These are phyloP conservation scores for Choloepus didactylus DNA, from an alignment of 2,797 vertebrate genomes.

Conservation along the genomic window DNA sequence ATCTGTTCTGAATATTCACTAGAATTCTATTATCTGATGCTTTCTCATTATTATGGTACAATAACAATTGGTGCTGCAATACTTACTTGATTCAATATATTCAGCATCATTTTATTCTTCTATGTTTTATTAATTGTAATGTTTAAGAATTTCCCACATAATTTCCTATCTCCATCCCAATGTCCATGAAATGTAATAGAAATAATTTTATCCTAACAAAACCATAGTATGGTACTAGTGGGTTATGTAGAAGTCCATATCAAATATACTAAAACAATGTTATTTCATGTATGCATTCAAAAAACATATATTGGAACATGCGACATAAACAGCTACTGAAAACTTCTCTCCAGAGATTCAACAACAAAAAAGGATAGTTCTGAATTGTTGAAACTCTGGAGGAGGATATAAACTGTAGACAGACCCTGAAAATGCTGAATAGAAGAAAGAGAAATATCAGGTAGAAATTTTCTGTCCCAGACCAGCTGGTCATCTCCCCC, in stretches of 20 bases:
- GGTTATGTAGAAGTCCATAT: not conserved
- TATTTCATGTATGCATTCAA: not conserved
- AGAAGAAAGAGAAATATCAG: too few relatives aligned
- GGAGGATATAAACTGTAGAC: too few relatives aligned
- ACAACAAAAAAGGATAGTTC: too few relatives aligned
- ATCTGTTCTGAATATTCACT: not conserved
- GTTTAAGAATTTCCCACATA: not conserved
- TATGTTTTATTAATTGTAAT: not conserved
- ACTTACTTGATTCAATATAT: not conserved
- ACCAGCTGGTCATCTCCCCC: too few relatives aligned
- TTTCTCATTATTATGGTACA: not conserved
- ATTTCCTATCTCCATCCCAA: not conserved
- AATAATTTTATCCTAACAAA: slow-evolving; percentile 40
- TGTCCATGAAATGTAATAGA: not conserved
- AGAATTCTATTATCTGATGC: slow-evolving; percentile 34
- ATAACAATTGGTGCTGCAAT: not conserved
- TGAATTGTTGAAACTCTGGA: too few relatives aligned
- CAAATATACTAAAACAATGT: not conserved
- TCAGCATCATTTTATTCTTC: slow-evolving; percentile 29
- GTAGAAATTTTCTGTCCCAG: too few relatives aligned
- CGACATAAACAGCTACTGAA: too few relatives aligned
- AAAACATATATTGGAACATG: not conserved
- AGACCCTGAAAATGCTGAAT: too few relatives aligned
- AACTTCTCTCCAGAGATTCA: too few relatives aligned
- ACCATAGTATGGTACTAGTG: not conserved